Conservation (phyloP, 2,113 vertebrate species). For the Sminthopsis crassicaudata region DNA sequence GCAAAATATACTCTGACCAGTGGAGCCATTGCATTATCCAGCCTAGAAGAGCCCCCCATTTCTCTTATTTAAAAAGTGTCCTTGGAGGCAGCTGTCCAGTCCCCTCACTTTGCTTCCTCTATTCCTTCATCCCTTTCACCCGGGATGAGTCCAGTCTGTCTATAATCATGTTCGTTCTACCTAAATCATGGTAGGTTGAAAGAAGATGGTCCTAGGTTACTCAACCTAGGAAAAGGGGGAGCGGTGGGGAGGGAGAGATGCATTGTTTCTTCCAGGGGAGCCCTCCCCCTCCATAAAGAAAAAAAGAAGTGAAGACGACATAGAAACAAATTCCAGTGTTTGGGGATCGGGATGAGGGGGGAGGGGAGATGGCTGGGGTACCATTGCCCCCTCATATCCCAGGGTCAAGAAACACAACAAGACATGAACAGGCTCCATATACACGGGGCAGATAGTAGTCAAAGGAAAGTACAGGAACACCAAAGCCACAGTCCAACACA, state of each 20-base stretch:
- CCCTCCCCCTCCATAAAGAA: conserved; percentile 5
- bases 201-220: background rate
- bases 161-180: background rate
- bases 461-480: conserved; percentile 81
- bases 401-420: conserved; percentile 80
- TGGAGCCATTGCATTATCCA: conserved; percentile 20
- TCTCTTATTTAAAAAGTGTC: background rate
- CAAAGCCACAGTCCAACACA: conserved; percentile 85
- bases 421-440: conserved; percentile 80
- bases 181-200: background rate
- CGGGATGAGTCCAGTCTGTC: background rate
- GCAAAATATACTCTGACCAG: conserved; percentile 40
- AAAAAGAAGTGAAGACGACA: conserved; percentile 70
- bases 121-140: background rate
- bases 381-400: conserved; percentile 60
- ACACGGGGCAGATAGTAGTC: conserved; percentile 75
- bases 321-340: conserved; percentile 83
- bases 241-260: background rate
- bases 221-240: background rate
- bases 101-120: background rate
- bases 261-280: conserved; percentile 13
- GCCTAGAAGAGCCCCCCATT: background rate
- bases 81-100: background rate
- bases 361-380: conserved; percentile 63
- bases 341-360: conserved; percentile 52